Conservation (phyloP, 2,797 vertebrate genomes). For the Xenentodon cancila region DNA sequence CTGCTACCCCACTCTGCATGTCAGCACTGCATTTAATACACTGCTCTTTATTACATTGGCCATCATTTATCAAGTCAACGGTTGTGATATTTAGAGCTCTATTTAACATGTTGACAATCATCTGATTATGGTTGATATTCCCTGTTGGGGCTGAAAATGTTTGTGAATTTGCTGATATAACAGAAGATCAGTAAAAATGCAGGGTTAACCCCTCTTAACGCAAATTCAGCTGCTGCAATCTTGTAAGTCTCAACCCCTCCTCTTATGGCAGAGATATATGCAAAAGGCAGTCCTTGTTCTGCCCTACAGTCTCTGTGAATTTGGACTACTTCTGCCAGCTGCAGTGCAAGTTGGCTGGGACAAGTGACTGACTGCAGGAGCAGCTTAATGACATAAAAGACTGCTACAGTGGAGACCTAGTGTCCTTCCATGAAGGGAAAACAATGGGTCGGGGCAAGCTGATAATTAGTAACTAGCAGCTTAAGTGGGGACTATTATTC, state of each 20-base stretch:
- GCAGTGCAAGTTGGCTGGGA: neutral
- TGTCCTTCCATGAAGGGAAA: slow-evolving; percentile 1
- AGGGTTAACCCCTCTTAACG: neutral
- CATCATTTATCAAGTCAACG: slow-evolving; percentile 40
- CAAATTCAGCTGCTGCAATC: neutral
- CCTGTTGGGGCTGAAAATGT: slow-evolving; percentile 17
- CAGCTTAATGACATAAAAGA: slow-evolving; percentile 4
- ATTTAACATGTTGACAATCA: slow-evolving; percentile 38
- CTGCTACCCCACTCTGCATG: slow-evolving; percentile 56
- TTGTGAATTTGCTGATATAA: slow-evolving; percentile 34
- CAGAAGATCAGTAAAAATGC: slow-evolving; percentile 21
- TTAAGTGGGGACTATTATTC: neutral
- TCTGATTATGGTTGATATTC: slow-evolving; percentile 23
- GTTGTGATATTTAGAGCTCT: slow-evolving; percentile 32
- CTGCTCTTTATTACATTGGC: slow-evolving; percentile 28
- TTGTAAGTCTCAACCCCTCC: neutral
- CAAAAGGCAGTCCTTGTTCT: neutral
- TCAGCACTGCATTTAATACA: slow-evolving; percentile 53
- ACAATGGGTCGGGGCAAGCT: neutral
- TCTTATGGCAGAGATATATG: neutral
- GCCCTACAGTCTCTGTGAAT: neutral
- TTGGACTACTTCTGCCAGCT: neutral
- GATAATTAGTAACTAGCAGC: slow-evolving; percentile 1
- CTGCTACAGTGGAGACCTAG: slow-evolving; percentile 8
- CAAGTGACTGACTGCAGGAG: slow-evolving; percentile 4